Evolutionary conservation across 1,140 invertebrate species (phyloP), one percentile per base, ranked within the genome.

Genomic region (Coelopa frigida): DNA sequence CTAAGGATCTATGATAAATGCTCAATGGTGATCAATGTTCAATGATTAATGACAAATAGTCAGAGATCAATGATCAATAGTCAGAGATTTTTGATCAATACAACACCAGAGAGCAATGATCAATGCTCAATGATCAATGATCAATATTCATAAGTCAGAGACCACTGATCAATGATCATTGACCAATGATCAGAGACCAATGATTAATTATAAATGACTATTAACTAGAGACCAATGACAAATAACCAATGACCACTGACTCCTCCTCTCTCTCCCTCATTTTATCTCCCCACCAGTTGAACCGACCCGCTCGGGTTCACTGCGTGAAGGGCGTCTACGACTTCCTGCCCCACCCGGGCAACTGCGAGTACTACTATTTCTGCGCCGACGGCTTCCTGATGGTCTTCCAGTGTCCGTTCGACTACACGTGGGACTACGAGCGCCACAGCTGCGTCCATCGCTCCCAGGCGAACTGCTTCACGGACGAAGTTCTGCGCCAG

Each of bases 291-390:
- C 42, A 41, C 2, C 15, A 46, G 49, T 31, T 22, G 3, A 10
- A 21, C 38, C 24, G 18, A 24, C 39, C 46, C 0, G 31, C 46
- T n/a, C 23, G 46, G 4, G 32, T 54, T 10, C 41, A 32, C n/a
- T 59, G 57, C 35, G 40, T 20, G 7, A n/a, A 21, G 1, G 57
- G 56, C 12, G 44, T 56, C 5, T 56, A 56, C 38, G 56, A 57
- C 4, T 59, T 52, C 29, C 48, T 59, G 47, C 52, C 57, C 10
- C 52, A 59, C 49, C 36, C 57, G 1, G 21, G 41, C 0, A 49
- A 54, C 6, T 59, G 57, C n/a, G 48, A 50, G 10, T 59, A 58
- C 21, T 59, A 54, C 33, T 58, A 58, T 40, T 59, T 51, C 47
- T 59, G 57, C 29, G 47, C 57, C 18, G 56, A 56, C 46, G 57